These are phyloP conservation scores for Cryptophagus acutangulus DNA, from an alignment of 2,888 invertebrate species.

Conservation along the genomic window DNA sequence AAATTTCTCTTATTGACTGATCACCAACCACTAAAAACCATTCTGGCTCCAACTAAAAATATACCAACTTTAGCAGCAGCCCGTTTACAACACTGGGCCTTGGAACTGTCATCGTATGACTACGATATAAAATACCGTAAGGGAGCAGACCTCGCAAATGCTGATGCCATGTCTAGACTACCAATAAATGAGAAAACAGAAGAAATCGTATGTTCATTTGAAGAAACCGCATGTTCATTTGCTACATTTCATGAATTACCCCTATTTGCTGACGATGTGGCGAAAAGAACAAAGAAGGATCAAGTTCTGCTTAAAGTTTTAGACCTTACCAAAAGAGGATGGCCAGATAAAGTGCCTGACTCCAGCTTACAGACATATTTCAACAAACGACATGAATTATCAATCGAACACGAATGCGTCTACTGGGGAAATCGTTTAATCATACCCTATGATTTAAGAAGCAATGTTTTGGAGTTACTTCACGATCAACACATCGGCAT, in stretches of 20 bases:
- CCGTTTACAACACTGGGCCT: conserved; percentile 20
- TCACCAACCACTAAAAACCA: conserved; percentile 22
- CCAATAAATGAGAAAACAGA: not conserved
- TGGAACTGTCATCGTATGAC: conserved; percentile 18
- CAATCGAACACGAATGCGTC: conserved; percentile 20
- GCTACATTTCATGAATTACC: not conserved
- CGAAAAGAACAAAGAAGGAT: conserved; percentile 2
- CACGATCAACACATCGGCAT: conserved; percentile 24
- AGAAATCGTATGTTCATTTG: not conserved
- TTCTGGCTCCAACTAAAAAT: conserved; percentile 23
- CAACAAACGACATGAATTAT: conserved; percentile 17
- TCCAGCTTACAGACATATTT: conserved; percentile 16
- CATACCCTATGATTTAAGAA: conserved; percentile 14
- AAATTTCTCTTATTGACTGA: conserved; percentile 19
- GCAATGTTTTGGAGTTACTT: conserved; percentile 18
- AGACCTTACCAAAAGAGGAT: conserved; percentile 17
- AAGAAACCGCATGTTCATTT: not conserved
- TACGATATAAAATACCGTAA: conserved; percentile 20
- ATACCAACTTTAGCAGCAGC: conserved; percentile 18
- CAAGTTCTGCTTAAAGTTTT: conserved; percentile 5
- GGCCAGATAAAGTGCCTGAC: conserved; percentile 15
- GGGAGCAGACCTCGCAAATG: conserved; percentile 16
- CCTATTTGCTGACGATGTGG: not conserved
- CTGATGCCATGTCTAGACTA: conserved; percentile 4
- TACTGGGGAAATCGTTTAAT: conserved; percentile 19